Evolutionary conservation across 2,797 vertebrate species (phyloP).

Genomic region (Trachops cirrhosus): DNA sequence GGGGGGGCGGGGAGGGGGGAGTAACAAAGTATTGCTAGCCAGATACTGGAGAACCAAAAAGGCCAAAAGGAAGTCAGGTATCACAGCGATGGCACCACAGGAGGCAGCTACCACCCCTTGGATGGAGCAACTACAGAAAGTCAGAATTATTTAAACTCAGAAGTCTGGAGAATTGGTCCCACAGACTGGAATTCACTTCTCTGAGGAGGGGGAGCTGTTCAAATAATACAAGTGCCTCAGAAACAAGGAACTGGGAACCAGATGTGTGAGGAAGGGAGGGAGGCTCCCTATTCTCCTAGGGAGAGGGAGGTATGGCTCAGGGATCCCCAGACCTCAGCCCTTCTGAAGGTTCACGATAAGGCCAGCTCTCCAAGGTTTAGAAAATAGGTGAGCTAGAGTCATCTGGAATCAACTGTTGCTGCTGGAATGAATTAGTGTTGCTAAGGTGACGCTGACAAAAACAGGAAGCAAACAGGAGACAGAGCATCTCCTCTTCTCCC

Average conservation of each 20-base stretch:
- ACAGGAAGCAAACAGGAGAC: not conserved
- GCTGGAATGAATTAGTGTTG: not conserved
- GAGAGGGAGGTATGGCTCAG: not conserved
- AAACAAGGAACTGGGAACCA: not conserved
- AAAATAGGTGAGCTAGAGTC: not conserved
- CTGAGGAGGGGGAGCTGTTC: not conserved
- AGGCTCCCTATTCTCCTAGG: not conserved
- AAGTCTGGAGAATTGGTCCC: not conserved
- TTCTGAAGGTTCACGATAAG: not conserved
- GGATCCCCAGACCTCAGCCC: not conserved
- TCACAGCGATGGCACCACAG: not conserved
- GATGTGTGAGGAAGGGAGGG: not conserved
- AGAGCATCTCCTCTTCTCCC: not conserved
- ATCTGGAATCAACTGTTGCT: not conserved
- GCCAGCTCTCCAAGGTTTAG: not conserved
- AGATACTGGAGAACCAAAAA: not conserved
- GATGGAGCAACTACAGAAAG: not conserved
- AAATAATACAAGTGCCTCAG: not conserved
- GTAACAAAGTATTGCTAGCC: not conserved
- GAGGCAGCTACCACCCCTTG: not conserved
- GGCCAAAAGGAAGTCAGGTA: not conserved
- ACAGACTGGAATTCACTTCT: not conserved
- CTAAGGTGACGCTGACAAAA: not conserved
- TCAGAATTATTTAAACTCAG: not conserved
- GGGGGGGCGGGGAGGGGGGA: accelerated